A percentile compares a stretch with the other conserved stretches of the same genome.
Conservation (phyloP, 2,797 vertebrate species). For the Ara ararauna region DNA sequence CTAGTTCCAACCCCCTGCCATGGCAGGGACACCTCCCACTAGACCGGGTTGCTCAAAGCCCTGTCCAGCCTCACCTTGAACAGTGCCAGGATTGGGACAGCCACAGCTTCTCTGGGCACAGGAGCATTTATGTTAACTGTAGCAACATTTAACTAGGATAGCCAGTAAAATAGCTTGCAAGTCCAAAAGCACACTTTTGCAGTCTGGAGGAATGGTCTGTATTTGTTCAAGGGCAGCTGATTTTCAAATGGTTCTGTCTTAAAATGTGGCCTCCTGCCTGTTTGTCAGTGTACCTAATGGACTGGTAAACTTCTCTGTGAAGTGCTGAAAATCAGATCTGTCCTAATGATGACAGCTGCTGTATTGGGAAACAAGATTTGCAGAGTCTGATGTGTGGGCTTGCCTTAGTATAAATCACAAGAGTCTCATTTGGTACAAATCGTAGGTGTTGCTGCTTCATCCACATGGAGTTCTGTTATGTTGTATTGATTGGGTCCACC, state of each 20-base stretch:
- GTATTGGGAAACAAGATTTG: background rate
- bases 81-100: background rate
- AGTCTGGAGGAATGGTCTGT: background rate
- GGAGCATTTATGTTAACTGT: background rate
- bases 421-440: background rate
- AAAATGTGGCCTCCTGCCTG: background rate
- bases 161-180: background rate
- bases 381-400: background rate
- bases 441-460: background rate
- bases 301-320: background rate
- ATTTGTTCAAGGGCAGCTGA: background rate
- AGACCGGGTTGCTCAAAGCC: background rate
- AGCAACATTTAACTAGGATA: background rate
- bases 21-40: background rate
- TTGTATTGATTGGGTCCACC: background rate
- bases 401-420: background rate
- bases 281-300: background rate
- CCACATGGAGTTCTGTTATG: background rate
- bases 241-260: background rate
- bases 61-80: background rate
- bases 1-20: background rate
- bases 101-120: background rate
- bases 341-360: background rate
- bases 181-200: background rate
- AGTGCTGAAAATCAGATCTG: background rate